Conservation (phyloP, 1,140 invertebrate species). For the Diachasmimorpha longicaudata region DNA sequence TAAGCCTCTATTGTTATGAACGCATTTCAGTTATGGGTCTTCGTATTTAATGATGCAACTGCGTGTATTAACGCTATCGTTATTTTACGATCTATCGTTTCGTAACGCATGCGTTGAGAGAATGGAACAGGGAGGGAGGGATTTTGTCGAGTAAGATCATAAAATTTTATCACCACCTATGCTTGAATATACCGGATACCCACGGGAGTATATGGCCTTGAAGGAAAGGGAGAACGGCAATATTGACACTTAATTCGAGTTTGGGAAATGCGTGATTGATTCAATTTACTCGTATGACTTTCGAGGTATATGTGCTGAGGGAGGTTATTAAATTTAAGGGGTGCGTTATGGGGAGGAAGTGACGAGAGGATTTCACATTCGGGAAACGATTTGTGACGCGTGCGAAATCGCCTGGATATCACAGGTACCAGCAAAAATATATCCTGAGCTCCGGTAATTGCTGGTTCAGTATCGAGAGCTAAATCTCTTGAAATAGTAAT, state of each 20-base stretch:
- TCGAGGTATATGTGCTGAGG: background rate
- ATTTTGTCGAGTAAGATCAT: background rate
- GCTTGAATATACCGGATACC: background rate
- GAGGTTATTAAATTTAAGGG: background rate
- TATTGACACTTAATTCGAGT: conserved; percentile 8
- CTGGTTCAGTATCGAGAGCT: too few relatives aligned
- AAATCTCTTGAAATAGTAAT: too few relatives aligned
- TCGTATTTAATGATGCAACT: conserved; percentile 18
- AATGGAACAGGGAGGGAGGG: background rate
- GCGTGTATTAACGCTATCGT: background rate
- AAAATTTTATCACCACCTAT: conserved; percentile 21
- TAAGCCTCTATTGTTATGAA: background rate
- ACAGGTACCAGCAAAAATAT: too few relatives aligned
- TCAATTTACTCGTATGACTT: background rate
- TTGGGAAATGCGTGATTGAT: background rate
- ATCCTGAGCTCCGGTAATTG: too few relatives aligned
- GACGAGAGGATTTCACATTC: too few relatives aligned
- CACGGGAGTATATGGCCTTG: background rate
- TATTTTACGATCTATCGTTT: background rate
- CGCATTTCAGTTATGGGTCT: background rate
- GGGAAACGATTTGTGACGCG: too few relatives aligned
- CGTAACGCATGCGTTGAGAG: background rate
- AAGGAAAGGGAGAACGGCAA: background rate
- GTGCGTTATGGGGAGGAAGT: too few relatives aligned
- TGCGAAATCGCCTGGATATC: too few relatives aligned